A percentile compares a stretch with the other conserved stretches of the same genome.
Evolutionary conservation across 2,113 vertebrate genomes (phyloP).

Genomic region (Forbesichthys papilliferus): DNA sequence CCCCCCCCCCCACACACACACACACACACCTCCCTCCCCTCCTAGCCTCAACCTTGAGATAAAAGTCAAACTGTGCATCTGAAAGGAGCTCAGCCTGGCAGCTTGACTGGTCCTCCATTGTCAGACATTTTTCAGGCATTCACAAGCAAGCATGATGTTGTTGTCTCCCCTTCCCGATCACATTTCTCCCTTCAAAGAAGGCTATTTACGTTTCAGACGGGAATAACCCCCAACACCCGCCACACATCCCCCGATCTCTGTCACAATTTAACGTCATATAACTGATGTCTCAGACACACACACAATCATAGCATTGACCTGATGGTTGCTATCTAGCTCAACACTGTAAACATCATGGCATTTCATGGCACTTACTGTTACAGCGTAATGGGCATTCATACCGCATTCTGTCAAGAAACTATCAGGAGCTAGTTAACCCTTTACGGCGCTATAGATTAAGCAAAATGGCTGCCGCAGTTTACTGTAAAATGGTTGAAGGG

Average conservation of each 20-base stretch:
- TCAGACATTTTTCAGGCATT: conserved; percentile 54
- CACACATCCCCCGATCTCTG: conserved; percentile 40
- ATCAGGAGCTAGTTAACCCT: background rate
- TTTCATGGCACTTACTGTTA: conserved; percentile 2
- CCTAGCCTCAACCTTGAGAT: conserved; percentile 11
- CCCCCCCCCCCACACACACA: background rate
- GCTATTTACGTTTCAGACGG: conserved; percentile 43
- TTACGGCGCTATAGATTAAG: background rate
- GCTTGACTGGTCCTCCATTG: conserved; percentile 38
- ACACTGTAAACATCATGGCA: conserved; percentile 9
- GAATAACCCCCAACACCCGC: conserved; percentile 20
- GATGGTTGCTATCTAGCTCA: conserved; percentile 15
- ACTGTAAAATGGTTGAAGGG: too few species aligned
- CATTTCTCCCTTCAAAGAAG: conserved; percentile 45
- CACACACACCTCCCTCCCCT: background rate
- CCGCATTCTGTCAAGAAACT: background rate
- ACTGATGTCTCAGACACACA: conserved; percentile 29
- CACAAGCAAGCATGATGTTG: conserved; percentile 35
- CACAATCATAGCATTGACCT: conserved; percentile 33
- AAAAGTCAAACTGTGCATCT: conserved; percentile 20
- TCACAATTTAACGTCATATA: conserved; percentile 48
- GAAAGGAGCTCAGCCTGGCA: conserved; percentile 37
- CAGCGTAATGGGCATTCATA: background rate
- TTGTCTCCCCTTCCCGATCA: conserved; percentile 27
- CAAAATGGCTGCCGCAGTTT: too few species aligned